phyloP scores from a whole-genome alignment of 2,797 vertebrate genomes.

The Pipistrellus kuhlii region DNA sequence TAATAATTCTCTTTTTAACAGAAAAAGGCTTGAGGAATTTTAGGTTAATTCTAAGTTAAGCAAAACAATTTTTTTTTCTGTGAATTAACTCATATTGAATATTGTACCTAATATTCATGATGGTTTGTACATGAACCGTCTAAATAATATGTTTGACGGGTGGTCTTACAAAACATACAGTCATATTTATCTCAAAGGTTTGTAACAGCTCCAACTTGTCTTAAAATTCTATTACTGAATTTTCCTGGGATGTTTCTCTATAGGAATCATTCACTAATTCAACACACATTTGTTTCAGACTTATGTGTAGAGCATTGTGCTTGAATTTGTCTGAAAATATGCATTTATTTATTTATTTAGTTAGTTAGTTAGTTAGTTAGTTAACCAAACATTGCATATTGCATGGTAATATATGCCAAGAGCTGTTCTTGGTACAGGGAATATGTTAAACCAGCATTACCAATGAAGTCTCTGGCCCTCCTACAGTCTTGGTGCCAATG shows the following conservation, averaged over 20 bases:
- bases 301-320: background rate
- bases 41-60: background rate
- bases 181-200: background rate
- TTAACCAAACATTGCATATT: background rate
- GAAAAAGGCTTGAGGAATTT: background rate
- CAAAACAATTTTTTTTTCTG: background rate
- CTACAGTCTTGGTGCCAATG: background rate
- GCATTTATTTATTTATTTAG: background rate
- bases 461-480: background rate
- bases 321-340: background rate
- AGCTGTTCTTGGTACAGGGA: background rate
- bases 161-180: background rate
- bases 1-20: background rate
- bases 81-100: slow-evolving; percentile 12
- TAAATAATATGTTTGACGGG: background rate
- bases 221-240: slow-evolving; percentile 25
- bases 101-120: background rate
- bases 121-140: background rate
- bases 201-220: background rate
- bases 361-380: background rate
- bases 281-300: background rate
- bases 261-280: background rate
- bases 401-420: background rate
- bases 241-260: background rate
- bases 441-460: background rate